Evolutionary conservation across 2,888 invertebrate genomes (phyloP).

Genomic region (Dryobotodes eremita): DNA sequence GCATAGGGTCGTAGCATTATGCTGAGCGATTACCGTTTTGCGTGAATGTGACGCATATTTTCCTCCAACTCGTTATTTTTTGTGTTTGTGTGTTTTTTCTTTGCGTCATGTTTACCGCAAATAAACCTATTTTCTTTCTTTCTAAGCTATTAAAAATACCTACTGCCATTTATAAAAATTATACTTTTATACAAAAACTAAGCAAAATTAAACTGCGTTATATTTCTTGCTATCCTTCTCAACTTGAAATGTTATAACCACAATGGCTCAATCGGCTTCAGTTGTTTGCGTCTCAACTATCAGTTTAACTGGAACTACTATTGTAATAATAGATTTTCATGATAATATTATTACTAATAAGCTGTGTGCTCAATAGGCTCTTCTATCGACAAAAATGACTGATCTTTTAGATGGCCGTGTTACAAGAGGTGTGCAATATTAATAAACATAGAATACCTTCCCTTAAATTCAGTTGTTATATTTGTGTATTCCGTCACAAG

Average conservation of each 20-base stretch:
- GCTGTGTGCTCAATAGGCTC: too few relatives aligned
- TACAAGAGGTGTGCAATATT: not conserved
- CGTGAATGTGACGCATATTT: too few relatives aligned
- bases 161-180: not conserved
- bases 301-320: constrained; percentile 3
- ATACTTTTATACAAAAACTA: not conserved
- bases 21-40: too few relatives aligned
- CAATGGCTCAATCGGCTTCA: not conserved
- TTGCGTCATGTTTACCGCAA: too few relatives aligned
- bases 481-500: not conserved
- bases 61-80: too few relatives aligned
- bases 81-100: too few relatives aligned
- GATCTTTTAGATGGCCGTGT: not conserved
- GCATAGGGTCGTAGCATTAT: too few relatives aligned
- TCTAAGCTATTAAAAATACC: not conserved
- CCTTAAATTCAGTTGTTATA: not conserved
- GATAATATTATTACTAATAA: not conserved
- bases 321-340: not conserved
- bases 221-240: constrained; percentile 18
- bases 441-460: not conserved
- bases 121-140: too few relatives aligned
- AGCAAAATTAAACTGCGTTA: constrained; percentile 8
- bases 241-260: constrained; percentile 31
- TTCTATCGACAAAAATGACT: too few relatives aligned
- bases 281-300: constrained; percentile 15